These are phyloP conservation scores for Manis javanica DNA, from an alignment of 2,797 vertebrate genomes.

Conservation along the genomic window DNA sequence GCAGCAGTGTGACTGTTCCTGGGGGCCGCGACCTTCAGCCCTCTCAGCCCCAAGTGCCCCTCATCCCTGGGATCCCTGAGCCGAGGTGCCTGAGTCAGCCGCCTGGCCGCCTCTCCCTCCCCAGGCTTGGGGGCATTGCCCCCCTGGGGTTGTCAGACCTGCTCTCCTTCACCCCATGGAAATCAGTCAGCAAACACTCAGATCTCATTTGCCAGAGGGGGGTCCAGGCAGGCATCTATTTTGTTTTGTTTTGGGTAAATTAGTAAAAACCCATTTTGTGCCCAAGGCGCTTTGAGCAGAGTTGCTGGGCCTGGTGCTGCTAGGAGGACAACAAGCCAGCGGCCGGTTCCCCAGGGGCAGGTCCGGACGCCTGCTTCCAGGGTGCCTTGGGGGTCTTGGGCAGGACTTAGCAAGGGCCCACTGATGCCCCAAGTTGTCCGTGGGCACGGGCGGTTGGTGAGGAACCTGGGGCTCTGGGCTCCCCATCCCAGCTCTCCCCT, in stretches of 20 bases:
- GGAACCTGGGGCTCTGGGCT: neutral
- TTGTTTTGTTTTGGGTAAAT: neutral
- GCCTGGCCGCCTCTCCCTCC: constrained; percentile 75
- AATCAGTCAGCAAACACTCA: rapidly evolving
- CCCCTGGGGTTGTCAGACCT: rapidly evolving
- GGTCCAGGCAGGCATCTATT: neutral
- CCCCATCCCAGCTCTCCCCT: neutral
- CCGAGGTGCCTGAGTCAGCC: constrained; percentile 75
- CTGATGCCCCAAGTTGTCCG: rapidly evolving
- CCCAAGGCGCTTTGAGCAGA: neutral
- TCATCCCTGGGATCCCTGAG: constrained; percentile 71
- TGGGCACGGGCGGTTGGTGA: neutral
- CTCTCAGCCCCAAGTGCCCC: neutral
- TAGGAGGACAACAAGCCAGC: too few species aligned
- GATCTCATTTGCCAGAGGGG: neutral
- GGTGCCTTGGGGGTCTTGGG: neutral
- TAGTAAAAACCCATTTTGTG: neutral
- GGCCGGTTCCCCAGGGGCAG: too few species aligned
- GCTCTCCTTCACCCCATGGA: neutral
- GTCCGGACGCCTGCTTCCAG: rapidly evolving
- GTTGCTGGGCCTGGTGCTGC: rapidly evolving
- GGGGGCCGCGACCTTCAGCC: constrained; percentile 34
- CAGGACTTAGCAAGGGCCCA: neutral
- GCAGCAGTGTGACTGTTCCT: neutral
- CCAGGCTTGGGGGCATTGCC: neutral